Conservation (phyloP, 2,113 vertebrate species). For the Vombatus ursinus region DNA sequence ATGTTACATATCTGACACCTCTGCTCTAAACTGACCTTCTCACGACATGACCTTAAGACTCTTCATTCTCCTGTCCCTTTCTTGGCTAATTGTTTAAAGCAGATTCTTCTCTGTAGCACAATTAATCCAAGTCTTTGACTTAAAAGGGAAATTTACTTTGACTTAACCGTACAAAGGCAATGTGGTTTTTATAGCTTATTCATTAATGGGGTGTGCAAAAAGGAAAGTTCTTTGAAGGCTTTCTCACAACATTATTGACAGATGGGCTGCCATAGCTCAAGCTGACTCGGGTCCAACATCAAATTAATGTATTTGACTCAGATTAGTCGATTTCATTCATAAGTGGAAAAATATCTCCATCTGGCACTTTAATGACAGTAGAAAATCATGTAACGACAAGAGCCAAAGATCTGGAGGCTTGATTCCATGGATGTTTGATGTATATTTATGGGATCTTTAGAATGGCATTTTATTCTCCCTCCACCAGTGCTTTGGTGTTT, state of each 20-base stretch:
- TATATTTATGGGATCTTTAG: not conserved
- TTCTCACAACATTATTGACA: not conserved
- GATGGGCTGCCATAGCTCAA: conserved; percentile 23
- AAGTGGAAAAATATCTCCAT: not conserved
- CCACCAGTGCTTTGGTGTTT: not conserved
- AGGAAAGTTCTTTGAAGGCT: not conserved
- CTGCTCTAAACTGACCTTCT: not conserved
- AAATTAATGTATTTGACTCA: conserved; percentile 46
- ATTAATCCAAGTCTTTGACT: not conserved
- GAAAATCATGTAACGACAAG: rapidly evolving
- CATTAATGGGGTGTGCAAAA: not conserved
- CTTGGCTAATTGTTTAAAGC: not conserved
- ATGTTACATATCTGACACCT: not conserved
- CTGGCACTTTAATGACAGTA: not conserved
- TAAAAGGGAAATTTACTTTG: not conserved
- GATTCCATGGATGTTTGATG: not conserved
- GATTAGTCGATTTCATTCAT: not conserved
- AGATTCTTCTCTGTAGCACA: not conserved
- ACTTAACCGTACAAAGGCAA: not conserved
- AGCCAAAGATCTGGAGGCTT: rapidly evolving
- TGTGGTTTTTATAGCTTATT: not conserved
- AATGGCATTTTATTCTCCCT: not conserved
- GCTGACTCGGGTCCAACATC: conserved; percentile 30
- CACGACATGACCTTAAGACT: not conserved
- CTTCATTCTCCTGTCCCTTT: not conserved